Base-by-base conservation (phyloP, 1,140 invertebrate species). In the Cydia fagiglandana region DNA sequence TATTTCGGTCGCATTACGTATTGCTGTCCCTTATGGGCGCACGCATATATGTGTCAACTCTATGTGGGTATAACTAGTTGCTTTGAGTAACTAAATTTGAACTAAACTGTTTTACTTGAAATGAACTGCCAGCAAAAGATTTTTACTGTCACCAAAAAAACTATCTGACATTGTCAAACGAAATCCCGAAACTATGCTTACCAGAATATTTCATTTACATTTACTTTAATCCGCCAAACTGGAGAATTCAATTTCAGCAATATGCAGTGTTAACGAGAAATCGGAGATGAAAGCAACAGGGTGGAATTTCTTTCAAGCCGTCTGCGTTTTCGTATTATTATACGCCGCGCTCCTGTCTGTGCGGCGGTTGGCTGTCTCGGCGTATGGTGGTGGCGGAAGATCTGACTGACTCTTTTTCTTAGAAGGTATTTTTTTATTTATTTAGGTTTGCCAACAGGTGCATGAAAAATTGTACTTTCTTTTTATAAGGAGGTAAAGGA, bases 311-410 rank as follows among this genome's bases (percentile, higher is more conserved):
- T 86, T 85, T 82, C 80, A 86, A 73, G 84, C 85, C 0, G 77
- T 80, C 2, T 82, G 86, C 47, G 87, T 87, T 74, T 45, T 88
- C 2, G 61, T 88, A 0, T 81, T 86, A 7, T 38, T 84, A 1
- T 86, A 86, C 24, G 83, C 85, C n/a, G 79, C 83, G n/a, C 0
- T 86, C 75, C 73, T 85, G 2, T 84, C 85, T 1, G 77, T 87
- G 20, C 78, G 82, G 30, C 78, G 80, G 4, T 45, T 88, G 0
- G 28, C 45, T 47, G 10, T 12, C 0, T 2, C 5, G 41, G 5
- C 45, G 10, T 47, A 0, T 47, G 0, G 0, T n/a, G n/a, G n/a
- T 47, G 34, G 1, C 38, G 38, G 7, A 9, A 41, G 38, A 34
- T 4, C 38, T 41, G 38, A 24, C 38, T 41, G 38, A 41, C 38